Conservation (phyloP, 2,113 vertebrate species). For the Plecotus auritus region DNA sequence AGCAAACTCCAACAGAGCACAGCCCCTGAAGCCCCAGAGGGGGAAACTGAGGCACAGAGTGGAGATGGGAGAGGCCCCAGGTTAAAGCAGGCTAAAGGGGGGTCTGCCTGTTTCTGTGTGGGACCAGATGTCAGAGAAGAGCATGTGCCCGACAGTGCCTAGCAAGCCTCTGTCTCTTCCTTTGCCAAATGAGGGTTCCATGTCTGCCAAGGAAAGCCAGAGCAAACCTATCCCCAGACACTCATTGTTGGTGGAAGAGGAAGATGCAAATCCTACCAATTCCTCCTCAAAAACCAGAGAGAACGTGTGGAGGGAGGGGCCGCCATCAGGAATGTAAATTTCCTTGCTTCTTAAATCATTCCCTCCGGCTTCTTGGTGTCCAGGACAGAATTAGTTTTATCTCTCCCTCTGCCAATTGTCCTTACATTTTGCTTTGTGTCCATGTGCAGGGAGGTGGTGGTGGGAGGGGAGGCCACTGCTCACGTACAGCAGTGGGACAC, state of each 20-base stretch:
- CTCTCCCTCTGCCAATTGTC: background rate
- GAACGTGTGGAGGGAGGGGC: background rate
- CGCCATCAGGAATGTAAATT: background rate
- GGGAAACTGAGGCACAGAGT: background rate
- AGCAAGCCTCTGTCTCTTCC: fast-evolving
- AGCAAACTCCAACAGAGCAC: background rate
- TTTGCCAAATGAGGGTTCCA: background rate
- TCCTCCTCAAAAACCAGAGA: background rate
- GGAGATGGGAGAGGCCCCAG: background rate
- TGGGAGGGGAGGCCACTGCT: background rate
- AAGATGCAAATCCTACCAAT: background rate
- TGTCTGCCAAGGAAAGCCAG: background rate
- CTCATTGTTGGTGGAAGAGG: background rate
- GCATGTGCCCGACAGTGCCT: fast-evolving
- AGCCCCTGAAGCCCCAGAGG: background rate
- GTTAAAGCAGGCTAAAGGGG: background rate
- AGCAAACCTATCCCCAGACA: background rate
- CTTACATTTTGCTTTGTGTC: fast-evolving
- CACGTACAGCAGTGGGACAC: background rate
- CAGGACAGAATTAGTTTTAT: background rate
- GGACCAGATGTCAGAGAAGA: background rate
- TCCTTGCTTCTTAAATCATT: background rate
- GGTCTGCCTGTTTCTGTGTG: background rate
- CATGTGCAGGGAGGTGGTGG: background rate
- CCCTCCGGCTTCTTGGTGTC: background rate